Percentiles rank a stretch among this genome's conserved stretches.
phyloP scores from a whole-genome alignment of 2,888 invertebrate genomes.

The Acanthacorydalis orientalis region DNA sequence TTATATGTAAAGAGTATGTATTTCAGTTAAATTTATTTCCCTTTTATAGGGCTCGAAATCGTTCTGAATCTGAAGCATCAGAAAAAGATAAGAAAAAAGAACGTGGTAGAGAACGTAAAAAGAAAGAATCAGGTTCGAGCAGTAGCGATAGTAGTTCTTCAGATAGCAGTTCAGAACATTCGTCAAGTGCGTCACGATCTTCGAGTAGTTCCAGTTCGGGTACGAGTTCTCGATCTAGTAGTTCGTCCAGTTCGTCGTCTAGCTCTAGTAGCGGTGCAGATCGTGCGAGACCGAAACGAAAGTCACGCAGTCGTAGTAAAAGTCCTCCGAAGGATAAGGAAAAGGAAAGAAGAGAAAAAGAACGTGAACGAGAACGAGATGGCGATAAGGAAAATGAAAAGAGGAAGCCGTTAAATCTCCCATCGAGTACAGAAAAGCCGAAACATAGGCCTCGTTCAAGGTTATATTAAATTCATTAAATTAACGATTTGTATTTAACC shows the following conservation, averaged over 20 bases:
- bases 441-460: conserved; percentile 27
- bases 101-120: conserved; percentile 43
- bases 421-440: conserved; percentile 20
- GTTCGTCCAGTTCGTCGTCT: conserved; percentile 40
- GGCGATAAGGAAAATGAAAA: conserved; percentile 23
- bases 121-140: conserved; percentile 58
- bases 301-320: conserved; percentile 19
- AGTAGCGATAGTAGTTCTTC: conserved; percentile 72
- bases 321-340: conserved; percentile 23
- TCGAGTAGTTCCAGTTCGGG: conserved; percentile 59
- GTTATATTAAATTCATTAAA: conserved; percentile 14
- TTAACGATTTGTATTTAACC: conserved; percentile 2
- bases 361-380: conserved; percentile 26
- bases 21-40: too few species aligned
- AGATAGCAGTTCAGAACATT: conserved; percentile 43
- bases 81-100: conserved; percentile 60
- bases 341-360: conserved; percentile 21
- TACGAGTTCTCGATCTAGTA: conserved; percentile 34
- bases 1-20: too few species aligned
- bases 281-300: conserved; percentile 44
- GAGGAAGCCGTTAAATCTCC: conserved; percentile 14
- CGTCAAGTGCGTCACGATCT: conserved; percentile 64
- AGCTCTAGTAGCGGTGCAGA: conserved; percentile 48
- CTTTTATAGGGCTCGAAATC: conserved; percentile 51
- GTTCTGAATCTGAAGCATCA: conserved; percentile 49